These are phyloP conservation scores for Scaptodrosophila latifasciaeformis DNA, from an alignment of 2,888 invertebrate species.

Conservation along the genomic window DNA sequence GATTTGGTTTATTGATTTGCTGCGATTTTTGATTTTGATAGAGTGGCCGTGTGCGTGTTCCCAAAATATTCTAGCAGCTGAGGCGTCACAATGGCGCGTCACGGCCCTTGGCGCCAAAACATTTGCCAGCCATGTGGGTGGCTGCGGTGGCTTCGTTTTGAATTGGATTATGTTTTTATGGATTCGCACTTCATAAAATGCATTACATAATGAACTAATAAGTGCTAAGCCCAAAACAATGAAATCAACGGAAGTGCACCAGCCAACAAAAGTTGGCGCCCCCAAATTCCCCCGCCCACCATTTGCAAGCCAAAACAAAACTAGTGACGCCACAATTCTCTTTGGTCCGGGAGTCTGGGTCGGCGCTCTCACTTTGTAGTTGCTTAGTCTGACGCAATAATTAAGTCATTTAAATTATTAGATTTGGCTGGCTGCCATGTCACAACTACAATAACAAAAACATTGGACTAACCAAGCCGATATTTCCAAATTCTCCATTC, in stretches of 20 bases:
- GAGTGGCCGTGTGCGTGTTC: neutral
- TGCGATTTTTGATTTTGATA: slow-evolving; percentile 4
- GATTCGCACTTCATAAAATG: slow-evolving; percentile 69
- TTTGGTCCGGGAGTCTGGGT: slow-evolving; percentile 7
- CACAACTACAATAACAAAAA: slow-evolving; percentile 27
- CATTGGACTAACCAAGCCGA: too few relatives aligned
- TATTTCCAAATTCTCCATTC: too few relatives aligned
- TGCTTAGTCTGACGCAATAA: slow-evolving; percentile 70
- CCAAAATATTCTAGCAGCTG: neutral
- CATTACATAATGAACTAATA: slow-evolving; percentile 41
- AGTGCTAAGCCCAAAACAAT: slow-evolving; percentile 4
- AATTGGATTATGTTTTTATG: too few relatives aligned
- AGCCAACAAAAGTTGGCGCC: slow-evolving; percentile 32
- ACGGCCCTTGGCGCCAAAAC: slow-evolving; percentile 55
- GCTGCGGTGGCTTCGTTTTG: neutral
- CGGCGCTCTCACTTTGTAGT: slow-evolving; percentile 22
- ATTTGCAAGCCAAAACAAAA: neutral
- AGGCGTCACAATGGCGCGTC: slow-evolving; percentile 53
- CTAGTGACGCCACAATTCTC: slow-evolving; percentile 37
- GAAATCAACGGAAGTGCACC: slow-evolving; percentile 49
- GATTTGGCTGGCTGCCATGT: slow-evolving; percentile 27
- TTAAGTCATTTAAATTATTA: slow-evolving; percentile 69
- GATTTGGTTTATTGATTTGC: slow-evolving; percentile 4
- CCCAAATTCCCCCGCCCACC: neutral
- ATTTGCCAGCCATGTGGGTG: neutral